Conservation (phyloP, 2,888 invertebrate species). For the Margaritifera margaritifera region DNA sequence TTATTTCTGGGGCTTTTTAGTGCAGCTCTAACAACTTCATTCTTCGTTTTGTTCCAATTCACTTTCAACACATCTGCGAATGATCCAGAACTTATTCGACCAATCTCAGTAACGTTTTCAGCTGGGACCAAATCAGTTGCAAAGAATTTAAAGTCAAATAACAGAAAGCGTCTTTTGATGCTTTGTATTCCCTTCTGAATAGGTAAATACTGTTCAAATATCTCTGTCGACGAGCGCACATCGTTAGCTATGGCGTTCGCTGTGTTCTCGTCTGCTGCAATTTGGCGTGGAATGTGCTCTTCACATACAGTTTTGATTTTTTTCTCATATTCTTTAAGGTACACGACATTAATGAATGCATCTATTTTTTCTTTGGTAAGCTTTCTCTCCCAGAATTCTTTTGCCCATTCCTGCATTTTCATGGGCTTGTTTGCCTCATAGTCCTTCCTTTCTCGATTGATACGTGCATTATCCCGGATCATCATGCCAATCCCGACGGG, state of each 20-base stretch:
- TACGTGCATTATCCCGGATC: constrained; percentile 30
- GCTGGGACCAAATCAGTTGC: constrained; percentile 19
- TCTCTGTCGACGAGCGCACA: constrained; percentile 33
- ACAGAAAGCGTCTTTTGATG: constrained; percentile 28
- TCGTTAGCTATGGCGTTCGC: constrained; percentile 37
- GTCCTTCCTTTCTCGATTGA: constrained; percentile 15
- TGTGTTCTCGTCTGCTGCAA: constrained; percentile 33
- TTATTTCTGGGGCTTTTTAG: constrained; percentile 32
- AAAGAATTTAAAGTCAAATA: constrained; percentile 31
- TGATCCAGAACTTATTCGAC: constrained; percentile 29
- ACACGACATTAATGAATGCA: constrained; percentile 22
- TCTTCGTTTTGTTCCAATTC: constrained; percentile 5
- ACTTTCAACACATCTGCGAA: constrained; percentile 36
- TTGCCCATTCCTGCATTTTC: constrained; percentile 37
- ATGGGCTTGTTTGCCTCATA: constrained; percentile 31
- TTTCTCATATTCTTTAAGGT: constrained; percentile 22
- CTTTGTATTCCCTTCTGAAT: constrained; percentile 24
- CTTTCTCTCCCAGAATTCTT: constrained; percentile 13
- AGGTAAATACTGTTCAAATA: constrained; percentile 36
- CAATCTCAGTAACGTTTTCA: constrained; percentile 7
- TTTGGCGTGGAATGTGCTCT: constrained; percentile 39
- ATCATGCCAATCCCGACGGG: constrained; percentile 40
- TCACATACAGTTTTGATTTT: constrained; percentile 38
- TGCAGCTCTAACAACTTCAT: constrained; percentile 23
- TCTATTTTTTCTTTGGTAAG: constrained; percentile 25